phyloP scores from a whole-genome alignment of 2,888 invertebrate genomes.

The Polydrusus tereticollis region DNA sequence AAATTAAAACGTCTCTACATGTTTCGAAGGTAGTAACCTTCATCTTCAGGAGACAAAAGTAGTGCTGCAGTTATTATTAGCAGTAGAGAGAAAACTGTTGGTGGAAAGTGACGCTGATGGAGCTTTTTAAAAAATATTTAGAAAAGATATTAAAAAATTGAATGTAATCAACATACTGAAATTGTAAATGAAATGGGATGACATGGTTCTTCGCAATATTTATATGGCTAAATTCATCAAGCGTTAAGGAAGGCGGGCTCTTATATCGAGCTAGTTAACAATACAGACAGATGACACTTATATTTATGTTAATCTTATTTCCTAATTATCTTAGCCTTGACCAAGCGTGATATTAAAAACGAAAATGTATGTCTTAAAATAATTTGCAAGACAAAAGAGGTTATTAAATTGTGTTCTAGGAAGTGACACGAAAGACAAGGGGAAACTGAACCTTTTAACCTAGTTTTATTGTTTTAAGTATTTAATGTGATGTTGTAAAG shows the following conservation, averaged over 20 bases:
- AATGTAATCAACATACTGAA: too few relatives aligned
- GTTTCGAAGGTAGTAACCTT: too few relatives aligned
- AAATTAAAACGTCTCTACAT: too few relatives aligned
- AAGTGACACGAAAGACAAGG: not conserved
- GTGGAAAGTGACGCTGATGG: too few relatives aligned
- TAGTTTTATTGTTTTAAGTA: slow-evolving; percentile 10
- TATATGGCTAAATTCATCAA: slow-evolving; percentile 23
- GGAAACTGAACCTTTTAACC: not conserved
- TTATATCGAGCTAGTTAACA: not conserved
- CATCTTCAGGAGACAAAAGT: too few relatives aligned
- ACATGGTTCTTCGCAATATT: slow-evolving; percentile 22
- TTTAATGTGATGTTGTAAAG: too few relatives aligned
- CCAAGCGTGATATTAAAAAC: not conserved
- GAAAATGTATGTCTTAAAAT: not conserved
- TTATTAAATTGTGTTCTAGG: not conserved
- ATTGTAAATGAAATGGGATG: slow-evolving; percentile 36
- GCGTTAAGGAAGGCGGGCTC: slow-evolving; percentile 19
- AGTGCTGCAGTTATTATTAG: too few relatives aligned
- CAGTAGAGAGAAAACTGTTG: too few relatives aligned
- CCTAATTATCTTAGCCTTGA: not conserved
- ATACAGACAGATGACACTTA: not conserved
- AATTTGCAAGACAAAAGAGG: not conserved
- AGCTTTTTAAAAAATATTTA: too few relatives aligned
- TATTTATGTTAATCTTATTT: not conserved
- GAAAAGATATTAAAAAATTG: too few relatives aligned